A percentile compares a stretch with the other conserved stretches of the same genome.
These are phyloP conservation scores for Dreissena polymorpha DNA, from an alignment of 1,140 invertebrate species.

Conservation along the genomic window DNA sequence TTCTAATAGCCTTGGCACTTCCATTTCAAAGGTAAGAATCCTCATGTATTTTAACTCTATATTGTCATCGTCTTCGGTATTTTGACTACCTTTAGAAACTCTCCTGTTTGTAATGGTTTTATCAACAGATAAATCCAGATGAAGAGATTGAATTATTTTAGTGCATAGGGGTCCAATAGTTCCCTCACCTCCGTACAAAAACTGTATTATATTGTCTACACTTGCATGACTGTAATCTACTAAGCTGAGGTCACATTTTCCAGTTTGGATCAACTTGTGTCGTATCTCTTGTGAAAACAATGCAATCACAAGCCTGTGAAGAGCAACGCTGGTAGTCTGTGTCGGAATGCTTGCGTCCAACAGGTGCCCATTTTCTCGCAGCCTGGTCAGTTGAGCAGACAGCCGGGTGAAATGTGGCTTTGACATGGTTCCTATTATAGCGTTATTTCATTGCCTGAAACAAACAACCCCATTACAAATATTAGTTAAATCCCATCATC, in stretches of 20 bases:
- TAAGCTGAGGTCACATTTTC: background rate
- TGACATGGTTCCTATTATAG: conserved; percentile 7
- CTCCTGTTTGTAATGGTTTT: conserved; percentile 37
- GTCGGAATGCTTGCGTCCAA: conserved; percentile 16
- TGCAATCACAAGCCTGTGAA: conserved; percentile 29
- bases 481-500: no score
- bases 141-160: conserved; percentile 30
- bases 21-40: conserved; percentile 43
- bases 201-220: conserved; percentile 33
- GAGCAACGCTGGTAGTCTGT: background rate
- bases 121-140: conserved; percentile 40
- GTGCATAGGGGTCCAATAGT: background rate
- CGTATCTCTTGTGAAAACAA: conserved; percentile 23
- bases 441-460: no score
- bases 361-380: conserved; percentile 1
- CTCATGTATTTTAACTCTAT: conserved; percentile 38
- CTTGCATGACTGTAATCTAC: conserved; percentile 2
- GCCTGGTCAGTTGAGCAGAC: conserved; percentile 13
- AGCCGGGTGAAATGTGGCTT: conserved; percentile 28
- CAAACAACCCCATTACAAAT: no score
- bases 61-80: conserved; percentile 8
- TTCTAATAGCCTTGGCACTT: conserved; percentile 39
- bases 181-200: conserved; percentile 37
- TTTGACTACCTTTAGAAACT: conserved; percentile 36
- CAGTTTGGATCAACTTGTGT: background rate